phyloP scores from a whole-genome alignment of 2,113 vertebrate genomes.

The Nothocercus julius region DNA sequence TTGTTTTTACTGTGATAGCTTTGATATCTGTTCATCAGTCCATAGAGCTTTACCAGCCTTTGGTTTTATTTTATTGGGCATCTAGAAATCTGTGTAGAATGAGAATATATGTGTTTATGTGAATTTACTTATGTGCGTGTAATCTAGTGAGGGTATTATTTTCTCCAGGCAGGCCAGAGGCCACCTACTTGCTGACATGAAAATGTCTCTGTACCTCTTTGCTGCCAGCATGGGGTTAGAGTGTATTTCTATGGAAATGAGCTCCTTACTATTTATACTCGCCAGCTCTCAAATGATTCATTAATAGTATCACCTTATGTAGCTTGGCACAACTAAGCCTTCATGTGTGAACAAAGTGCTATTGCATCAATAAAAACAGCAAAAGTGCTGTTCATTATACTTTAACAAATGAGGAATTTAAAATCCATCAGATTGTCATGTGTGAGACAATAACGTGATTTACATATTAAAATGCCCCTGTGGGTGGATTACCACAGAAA shows the following conservation, averaged over 20 bases:
- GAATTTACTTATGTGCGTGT: background rate
- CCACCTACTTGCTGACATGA: background rate
- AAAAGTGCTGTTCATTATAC: constrained; percentile 54
- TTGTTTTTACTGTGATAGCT: background rate
- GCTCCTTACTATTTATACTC: constrained; percentile 31
- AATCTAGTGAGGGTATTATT: constrained; percentile 22
- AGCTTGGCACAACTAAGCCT: background rate
- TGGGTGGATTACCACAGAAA: constrained; percentile 54
- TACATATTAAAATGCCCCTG: constrained; percentile 54
- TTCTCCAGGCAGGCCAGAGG: background rate
- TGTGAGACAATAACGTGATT: constrained; percentile 49
- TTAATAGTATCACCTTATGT: constrained; percentile 35
- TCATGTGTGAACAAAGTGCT: constrained; percentile 23
- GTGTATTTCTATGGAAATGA: constrained; percentile 57
- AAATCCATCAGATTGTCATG: constrained; percentile 48
- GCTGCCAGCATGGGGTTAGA: constrained; percentile 24
- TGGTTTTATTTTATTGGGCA: background rate
- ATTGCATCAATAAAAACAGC: constrained; percentile 11
- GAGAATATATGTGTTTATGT: background rate
- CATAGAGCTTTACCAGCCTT: background rate
- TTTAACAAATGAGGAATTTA: constrained; percentile 53
- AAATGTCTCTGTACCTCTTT: constrained; percentile 19
- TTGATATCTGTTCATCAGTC: background rate
- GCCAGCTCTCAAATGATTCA: constrained; percentile 37
- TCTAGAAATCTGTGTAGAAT: background rate